phyloP scores from a whole-genome alignment of 2,113 vertebrate species.

The Sus scrofa region T2T-Sscrofa CM000812.6:30625501-30626000 shows the following conservation, averaged over 20 bases:
- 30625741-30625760: neutral
- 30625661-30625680: neutral
- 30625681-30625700: neutral
- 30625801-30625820: too few species aligned
- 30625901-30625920: too few species aligned
- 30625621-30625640: neutral
- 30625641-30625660: conserved; percentile 50
- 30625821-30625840: too few species aligned
- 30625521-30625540: neutral
- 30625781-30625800: too few species aligned
- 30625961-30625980: too few species aligned
- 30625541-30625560: neutral
- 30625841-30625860: too few species aligned
- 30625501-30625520: neutral
- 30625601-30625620: conserved; percentile 41
- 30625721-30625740: neutral
- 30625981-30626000: neutral
- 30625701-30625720: conserved; percentile 25
- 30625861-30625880: too few species aligned
- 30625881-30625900: too few species aligned
- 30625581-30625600: neutral
- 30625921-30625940: too few species aligned
- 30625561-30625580: neutral
- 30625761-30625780: neutral
- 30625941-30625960: too few species aligned